A percentile compares a stretch with the other conserved stretches of the same genome.
Conservation (phyloP, 2,888 invertebrate genomes). For the Pollenia angustigena region DNA sequence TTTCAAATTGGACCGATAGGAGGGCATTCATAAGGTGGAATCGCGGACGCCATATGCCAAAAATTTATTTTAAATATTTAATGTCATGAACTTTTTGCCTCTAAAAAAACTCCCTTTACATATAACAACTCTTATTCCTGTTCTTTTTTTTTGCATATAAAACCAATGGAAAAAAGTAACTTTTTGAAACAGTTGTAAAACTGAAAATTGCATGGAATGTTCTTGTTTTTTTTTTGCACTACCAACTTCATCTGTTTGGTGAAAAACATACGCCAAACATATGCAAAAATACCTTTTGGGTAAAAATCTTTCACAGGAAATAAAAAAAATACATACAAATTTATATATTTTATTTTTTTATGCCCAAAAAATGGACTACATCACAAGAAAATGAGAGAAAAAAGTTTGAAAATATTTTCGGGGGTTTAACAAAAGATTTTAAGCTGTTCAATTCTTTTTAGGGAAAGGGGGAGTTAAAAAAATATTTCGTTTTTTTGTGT, state of each 20-base stretch:
- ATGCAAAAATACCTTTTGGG: conserved; percentile 74
- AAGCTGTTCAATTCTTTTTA: conserved; percentile 46
- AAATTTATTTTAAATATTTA: too few relatives aligned
- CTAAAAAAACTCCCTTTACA: too few relatives aligned
- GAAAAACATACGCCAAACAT: conserved; percentile 66
- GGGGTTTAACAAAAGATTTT: conserved; percentile 66
- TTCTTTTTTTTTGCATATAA: background rate
- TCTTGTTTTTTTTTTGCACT: conserved; percentile 17
- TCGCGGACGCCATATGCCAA: too few relatives aligned
- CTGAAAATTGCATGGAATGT: conserved; percentile 71
- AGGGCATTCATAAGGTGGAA: too few relatives aligned
- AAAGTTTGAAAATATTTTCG: conserved; percentile 41
- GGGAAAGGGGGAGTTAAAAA: conserved; percentile 11
- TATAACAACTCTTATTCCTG: conserved; percentile 22
- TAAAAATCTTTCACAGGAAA: conserved; percentile 69
- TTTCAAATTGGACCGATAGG: too few relatives aligned
- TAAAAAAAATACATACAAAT: conserved; percentile 56
- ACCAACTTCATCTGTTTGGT: conserved; percentile 51
- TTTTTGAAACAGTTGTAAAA: conserved; percentile 73
- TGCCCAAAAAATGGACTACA: conserved; percentile 51
- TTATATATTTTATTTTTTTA: conserved; percentile 20
- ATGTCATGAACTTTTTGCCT: too few relatives aligned
- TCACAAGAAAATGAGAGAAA: conserved; percentile 36
- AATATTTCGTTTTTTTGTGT: conserved; percentile 49
- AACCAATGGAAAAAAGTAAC: conserved; percentile 37